phyloP scores from a whole-genome alignment of 1,140 invertebrate genomes.

The Drosophila nigrodunni region DNA sequence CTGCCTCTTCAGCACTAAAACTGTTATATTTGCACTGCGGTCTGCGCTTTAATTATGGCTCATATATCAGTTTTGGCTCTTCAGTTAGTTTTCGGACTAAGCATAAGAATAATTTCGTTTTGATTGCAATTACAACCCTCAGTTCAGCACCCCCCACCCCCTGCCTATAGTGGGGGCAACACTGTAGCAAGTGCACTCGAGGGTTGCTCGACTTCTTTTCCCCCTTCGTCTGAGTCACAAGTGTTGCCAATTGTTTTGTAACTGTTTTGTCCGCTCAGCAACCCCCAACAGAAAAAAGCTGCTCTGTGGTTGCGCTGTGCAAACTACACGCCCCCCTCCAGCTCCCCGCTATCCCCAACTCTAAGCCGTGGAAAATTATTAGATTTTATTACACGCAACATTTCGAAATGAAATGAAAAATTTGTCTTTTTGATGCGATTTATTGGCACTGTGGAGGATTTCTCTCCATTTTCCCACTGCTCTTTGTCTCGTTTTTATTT shows the following conservation, averaged over 20 bases:
- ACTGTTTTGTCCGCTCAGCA: conserved; percentile 61
- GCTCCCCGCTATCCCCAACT: not conserved
- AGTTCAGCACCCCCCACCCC: not conserved
- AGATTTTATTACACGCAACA: conserved; percentile 75
- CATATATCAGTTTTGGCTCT: conserved; percentile 75
- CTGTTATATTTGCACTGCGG: conserved; percentile 49
- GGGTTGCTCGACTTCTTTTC: conserved; percentile 49
- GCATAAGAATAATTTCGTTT: conserved; percentile 83
- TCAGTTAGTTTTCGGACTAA: conserved; percentile 21
- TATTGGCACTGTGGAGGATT: conserved; percentile 52
- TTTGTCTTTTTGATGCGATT: conserved; percentile 56
- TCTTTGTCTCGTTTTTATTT: conserved; percentile 48
- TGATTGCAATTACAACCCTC: conserved; percentile 79
- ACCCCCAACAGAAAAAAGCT: conserved; percentile 46
- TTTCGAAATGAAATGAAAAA: conserved; percentile 71
- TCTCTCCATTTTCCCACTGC: conserved; percentile 33
- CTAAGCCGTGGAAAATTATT: conserved; percentile 68
- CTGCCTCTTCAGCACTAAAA: not conserved
- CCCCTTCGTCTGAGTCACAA: conserved; percentile 55
- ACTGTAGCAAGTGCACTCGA: conserved; percentile 62
- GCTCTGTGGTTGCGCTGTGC: conserved; percentile 26
- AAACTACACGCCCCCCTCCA: conserved; percentile 23
- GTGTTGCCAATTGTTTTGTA: conserved; percentile 81
- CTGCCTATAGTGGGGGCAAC: not conserved
- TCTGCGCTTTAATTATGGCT: conserved; percentile 81